Base-by-base conservation (phyloP, 2,113 vertebrate genomes). In the Nannospalax galili region DNA sequence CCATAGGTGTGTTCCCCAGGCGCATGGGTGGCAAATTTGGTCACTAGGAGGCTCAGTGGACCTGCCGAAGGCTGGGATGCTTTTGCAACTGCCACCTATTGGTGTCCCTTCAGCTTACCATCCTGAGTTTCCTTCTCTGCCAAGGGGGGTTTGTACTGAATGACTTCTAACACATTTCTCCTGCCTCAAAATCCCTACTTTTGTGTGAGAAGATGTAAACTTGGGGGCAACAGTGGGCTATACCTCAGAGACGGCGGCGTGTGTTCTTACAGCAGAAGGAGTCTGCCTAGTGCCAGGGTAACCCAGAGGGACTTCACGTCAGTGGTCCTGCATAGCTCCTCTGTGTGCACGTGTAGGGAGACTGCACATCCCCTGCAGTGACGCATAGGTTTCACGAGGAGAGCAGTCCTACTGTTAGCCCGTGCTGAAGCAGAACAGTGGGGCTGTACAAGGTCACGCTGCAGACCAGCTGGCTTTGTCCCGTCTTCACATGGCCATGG, bases 271-370 rank as follows among this genome's bases (percentile, higher is more conserved):
- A 48, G 86, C 93, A 42, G 95, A 52, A 56, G 35, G 92, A 69
- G 35, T 90, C 79, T 48, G 64, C n/a, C n/a, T n/a, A 91, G 79
- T 64, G 93, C 88, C 24, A 80, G 78, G 74, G 93, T 95, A 84
- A 95, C 87, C 72, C n/a, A 87, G 79, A 74, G 40, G 88, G 93
- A 94, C 87, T 84, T 69, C 42, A 7, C 6, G 9, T 5, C 64
- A 65, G 64, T 65, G 96, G 92, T 88, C 62, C 4, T 65, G 52
- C 65, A 12, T 67, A 92, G 94, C 95, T 72, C n/a, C n/a, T n/a
- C n/a, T n/a, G n/a, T n/a, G n/a, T n/a, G n/a, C n/a, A n/a, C n/a
- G n/a, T n/a, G n/a, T n/a, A n/a, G 19, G 40, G 96, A 94, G 84
- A 35, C 58, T 64, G 40, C 40, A 62, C n/a, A 0, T 4, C 84